Evolutionary conservation across 2,797 vertebrate species (phyloP).

Genomic region (Clarias fuscus): DNA sequence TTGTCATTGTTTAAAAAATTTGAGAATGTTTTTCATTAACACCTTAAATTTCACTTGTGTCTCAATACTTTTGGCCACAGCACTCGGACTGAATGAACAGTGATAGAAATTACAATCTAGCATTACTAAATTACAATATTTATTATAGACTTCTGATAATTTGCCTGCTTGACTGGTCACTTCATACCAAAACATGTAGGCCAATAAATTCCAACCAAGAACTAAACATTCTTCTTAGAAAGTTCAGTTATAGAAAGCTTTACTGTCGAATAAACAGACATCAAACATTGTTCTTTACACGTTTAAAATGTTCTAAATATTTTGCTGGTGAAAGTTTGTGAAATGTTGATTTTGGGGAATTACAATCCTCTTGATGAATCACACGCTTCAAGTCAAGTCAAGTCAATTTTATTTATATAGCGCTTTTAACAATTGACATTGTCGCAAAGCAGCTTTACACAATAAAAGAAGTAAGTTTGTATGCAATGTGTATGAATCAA

Average conservation of each 20-base stretch:
- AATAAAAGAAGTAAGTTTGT: no score
- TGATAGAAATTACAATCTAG: not conserved
- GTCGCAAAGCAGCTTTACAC: no score
- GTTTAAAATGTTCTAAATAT: not conserved
- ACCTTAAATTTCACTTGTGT: no score
- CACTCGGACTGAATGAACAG: no score
- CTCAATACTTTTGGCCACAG: no score
- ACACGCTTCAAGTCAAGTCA: no score
- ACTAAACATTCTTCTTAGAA: not conserved
- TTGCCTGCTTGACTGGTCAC: not conserved
- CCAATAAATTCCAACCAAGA: not conserved
- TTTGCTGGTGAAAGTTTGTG: not conserved
- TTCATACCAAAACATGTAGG: slow-evolving; percentile 46
- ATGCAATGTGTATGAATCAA: no score
- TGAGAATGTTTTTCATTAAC: no score
- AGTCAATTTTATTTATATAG: no score
- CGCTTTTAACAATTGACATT: no score
- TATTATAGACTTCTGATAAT: not conserved
- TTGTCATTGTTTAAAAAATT: no score
- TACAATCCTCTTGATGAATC: not conserved
- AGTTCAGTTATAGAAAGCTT: not conserved
- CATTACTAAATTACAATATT: not conserved
- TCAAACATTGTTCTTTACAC: not conserved
- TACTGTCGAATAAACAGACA: not conserved
- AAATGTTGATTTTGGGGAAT: not conserved